Evolutionary conservation across 1,140 invertebrate genomes (phyloP), one percentile per base, ranked within the genome.

Genomic region (Rhopalosiphum maidis): DNA sequence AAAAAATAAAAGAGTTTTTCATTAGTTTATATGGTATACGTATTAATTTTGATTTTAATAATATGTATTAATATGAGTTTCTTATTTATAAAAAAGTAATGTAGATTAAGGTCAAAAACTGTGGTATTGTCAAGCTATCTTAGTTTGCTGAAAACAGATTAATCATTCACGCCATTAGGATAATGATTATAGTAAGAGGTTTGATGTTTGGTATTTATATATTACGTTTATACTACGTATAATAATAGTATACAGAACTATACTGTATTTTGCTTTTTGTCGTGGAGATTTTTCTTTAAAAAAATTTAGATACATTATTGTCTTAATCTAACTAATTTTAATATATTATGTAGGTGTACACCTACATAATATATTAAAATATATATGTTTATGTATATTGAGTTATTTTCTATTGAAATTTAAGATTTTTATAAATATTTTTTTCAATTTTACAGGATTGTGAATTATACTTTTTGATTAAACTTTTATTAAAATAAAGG

Each of bases 101-200:
- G 30, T 48, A n/a, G 25, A 21, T 86, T 43, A 86, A 43, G 21
- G 25, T 1, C 5, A 21, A 48, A 46, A 46, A 87, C 22, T 87
- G 43, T 43, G 43, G 25, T 87, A 87, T 85, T 86, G 25, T 46
- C 25, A 86, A 85, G 37, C 22, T 9, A 25, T 41, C 83, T 85
- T 85, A 86, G 46, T 86, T 86, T 86, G 41, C 9, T 15, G 22
- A 43, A 87, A 25, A 87, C 48, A 43, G 85, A 87, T 87, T 87
- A 46, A 87, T 87, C 85, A 25, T 85, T 30, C 46, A 25, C 2
- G 30, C 5, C 18, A 35, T 87, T 48, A 87, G 30, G 18, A 21
- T 87, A 48, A 35, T 22, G 43, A 87, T 87, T 87, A 35, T 48
- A 30, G 46, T 35, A 87, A 87, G 18, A 87, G 4, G 15, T 48